Conservation (phyloP, 2,797 vertebrate genomes). For the Sebastiscus tertius region DNA sequence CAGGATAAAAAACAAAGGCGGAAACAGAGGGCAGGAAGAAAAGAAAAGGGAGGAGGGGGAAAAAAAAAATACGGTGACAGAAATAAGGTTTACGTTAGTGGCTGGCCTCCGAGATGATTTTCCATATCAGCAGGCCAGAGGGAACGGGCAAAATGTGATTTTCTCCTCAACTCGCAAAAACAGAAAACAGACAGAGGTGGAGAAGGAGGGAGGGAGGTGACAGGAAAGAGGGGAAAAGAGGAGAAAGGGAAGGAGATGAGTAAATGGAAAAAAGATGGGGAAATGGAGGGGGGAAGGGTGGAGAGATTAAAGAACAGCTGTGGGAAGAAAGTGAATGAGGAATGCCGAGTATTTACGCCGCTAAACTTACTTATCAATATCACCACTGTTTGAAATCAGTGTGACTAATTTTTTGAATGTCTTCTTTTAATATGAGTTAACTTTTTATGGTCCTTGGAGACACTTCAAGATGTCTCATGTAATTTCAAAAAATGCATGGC, state of each 20-base stretch:
- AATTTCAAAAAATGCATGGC: constrained; percentile 38
- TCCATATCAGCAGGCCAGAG: constrained; percentile 82
- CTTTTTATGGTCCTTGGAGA: constrained; percentile 20
- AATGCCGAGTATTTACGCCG: constrained; percentile 29
- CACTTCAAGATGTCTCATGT: not conserved
- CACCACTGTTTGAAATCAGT: constrained; percentile 31
- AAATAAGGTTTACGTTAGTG: constrained; percentile 81
- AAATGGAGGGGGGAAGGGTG: constrained; percentile 18
- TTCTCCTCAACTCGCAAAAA: constrained; percentile 79
- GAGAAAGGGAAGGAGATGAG: constrained; percentile 44
- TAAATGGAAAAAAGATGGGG: constrained; percentile 58
- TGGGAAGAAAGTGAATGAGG: constrained; percentile 34
- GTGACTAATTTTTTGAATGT: not conserved
- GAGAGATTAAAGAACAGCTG: constrained; percentile 52
- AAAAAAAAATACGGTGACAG: constrained; percentile 53
- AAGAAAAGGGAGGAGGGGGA: constrained; percentile 14
- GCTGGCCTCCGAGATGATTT: constrained; percentile 80
- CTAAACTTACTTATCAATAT: constrained; percentile 23
- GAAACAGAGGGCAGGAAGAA: constrained; percentile 63
- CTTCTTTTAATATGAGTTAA: constrained; percentile 9
- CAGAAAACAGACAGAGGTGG: constrained; percentile 73
- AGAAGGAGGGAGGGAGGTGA: constrained; percentile 40
- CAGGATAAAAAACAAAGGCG: constrained; percentile 63
- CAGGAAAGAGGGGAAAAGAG: constrained; percentile 50
- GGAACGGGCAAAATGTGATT: constrained; percentile 81